Conservation (phyloP, 2,113 vertebrate species). For the Erinaceus europaeus region DNA sequence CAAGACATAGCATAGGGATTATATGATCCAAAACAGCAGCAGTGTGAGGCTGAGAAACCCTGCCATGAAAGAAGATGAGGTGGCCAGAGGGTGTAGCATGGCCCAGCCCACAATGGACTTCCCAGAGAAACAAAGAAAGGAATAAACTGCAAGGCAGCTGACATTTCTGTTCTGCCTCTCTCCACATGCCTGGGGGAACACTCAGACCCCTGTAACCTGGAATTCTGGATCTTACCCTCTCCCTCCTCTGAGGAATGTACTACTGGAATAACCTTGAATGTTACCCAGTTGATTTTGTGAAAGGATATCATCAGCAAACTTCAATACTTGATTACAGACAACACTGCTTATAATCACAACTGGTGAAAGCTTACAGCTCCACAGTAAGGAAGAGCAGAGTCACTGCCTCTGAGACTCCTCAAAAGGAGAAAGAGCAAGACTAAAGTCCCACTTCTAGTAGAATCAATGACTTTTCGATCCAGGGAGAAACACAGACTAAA, state of each 20-base stretch:
- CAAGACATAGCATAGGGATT: neutral
- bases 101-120: neutral
- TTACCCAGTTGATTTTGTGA: neutral
- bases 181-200: neutral
- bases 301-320: slow-evolving; percentile 33
- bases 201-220: neutral
- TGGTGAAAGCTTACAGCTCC: neutral
- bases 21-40: neutral
- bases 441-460: neutral
- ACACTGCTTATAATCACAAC: neutral
- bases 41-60: neutral
- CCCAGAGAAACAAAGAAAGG: neutral
- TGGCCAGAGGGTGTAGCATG: neutral
- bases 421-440: neutral
- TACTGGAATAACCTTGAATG: slow-evolving; percentile 27
- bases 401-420: neutral
- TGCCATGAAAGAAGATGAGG: neutral
- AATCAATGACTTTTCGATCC: neutral
- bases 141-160: neutral
- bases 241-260: neutral
- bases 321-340: neutral
- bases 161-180: neutral
- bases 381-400: neutral
- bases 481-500: neutral
- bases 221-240: neutral